phyloP scores from a whole-genome alignment of 2,797 vertebrate species.

The Peromyscus attwateri region DNA sequence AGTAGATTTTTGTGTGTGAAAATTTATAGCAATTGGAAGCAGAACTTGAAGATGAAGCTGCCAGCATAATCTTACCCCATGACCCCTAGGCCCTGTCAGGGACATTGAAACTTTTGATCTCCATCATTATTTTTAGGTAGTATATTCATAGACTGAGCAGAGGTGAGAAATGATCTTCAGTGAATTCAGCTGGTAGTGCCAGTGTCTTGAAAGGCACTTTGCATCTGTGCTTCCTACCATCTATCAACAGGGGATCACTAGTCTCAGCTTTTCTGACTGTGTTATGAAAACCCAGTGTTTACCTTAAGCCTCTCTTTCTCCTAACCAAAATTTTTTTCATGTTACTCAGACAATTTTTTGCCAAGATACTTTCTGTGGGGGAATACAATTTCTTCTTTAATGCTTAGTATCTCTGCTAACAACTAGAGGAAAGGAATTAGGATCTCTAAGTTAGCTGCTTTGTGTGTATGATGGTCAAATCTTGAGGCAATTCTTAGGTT shows the following conservation, averaged over 20 bases:
- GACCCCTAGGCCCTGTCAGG: slow-evolving; percentile 58
- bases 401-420: neutral
- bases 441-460: neutral
- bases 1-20: slow-evolving; percentile 53
- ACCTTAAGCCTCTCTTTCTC: slow-evolving; percentile 50
- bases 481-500: neutral
- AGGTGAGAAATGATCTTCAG: slow-evolving; percentile 65
- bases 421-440: neutral
- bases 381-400: neutral
- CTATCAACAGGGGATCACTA: slow-evolving; percentile 37
- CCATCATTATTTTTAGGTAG: slow-evolving; percentile 60
- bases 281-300: slow-evolving; percentile 44
- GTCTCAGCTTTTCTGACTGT: slow-evolving; percentile 35
- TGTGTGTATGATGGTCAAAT: neutral
- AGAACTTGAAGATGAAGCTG: slow-evolving; percentile 67
- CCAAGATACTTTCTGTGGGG: neutral
- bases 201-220: slow-evolving; percentile 66
- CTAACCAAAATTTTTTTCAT: slow-evolving; percentile 23
- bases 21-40: slow-evolving; percentile 73
- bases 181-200: slow-evolving; percentile 47
- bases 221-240: slow-evolving; percentile 39
- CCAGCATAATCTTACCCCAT: neutral
- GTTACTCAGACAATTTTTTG: slow-evolving; percentile 20
- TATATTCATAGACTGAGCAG: slow-evolving; percentile 16
- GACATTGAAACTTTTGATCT: slow-evolving; percentile 75